Evolutionary conservation across 2,113 vertebrate genomes (phyloP).

Genomic region (Irena cyanogastra): DNA sequence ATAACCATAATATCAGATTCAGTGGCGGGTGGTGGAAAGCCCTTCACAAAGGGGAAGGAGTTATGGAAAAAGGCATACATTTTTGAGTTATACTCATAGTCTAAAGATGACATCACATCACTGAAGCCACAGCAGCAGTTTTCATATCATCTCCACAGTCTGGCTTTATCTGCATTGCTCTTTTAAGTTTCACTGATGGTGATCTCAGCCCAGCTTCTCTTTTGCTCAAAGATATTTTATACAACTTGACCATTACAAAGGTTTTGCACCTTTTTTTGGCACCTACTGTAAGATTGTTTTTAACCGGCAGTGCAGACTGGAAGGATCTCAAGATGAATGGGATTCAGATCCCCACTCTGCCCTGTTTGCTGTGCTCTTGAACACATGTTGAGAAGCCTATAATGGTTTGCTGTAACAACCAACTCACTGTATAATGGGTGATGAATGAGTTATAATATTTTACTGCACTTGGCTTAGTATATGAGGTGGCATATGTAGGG

Average conservation of each 20-base stretch:
- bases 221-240: not conserved
- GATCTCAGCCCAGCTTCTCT: not conserved
- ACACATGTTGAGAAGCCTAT: not conserved
- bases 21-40: not conserved
- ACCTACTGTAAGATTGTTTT: not conserved
- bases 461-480: not conserved
- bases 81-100: not conserved
- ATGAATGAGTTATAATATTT: not conserved
- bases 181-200: not conserved
- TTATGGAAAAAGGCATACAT: not conserved
- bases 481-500: not conserved
- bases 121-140: accelerated
- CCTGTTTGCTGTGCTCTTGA: not conserved
- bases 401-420: not conserved
- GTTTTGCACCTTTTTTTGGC: not conserved
- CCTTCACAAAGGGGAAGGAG: not conserved
- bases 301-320: not conserved
- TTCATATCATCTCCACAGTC: accelerated
- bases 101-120: not conserved
- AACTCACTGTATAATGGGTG: not conserved
- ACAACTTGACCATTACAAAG: not conserved
- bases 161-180: not conserved
- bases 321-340: not conserved
- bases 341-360: not conserved
- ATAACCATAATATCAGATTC: not conserved